Conservation (phyloP, 2,888 invertebrate species). For the Lithophane semibrunnea region DNA sequence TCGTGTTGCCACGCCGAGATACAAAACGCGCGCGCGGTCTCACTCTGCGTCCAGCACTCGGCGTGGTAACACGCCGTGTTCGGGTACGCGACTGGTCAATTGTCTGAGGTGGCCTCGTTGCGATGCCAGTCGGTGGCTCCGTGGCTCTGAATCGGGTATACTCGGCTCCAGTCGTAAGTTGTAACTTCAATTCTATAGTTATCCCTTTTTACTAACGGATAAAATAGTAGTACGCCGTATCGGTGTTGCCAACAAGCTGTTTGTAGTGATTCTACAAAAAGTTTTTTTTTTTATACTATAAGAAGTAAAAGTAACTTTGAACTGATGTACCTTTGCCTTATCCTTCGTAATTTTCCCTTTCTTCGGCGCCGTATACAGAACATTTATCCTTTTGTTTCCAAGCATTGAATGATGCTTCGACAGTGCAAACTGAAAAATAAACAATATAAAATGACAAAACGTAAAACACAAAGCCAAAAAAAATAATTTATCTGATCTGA, state of each 20-base stretch:
- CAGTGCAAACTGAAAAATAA: slow-evolving; percentile 81
- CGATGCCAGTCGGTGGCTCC: too few relatives aligned
- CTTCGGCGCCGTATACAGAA: slow-evolving; percentile 83
- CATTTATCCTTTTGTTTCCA: slow-evolving; percentile 84
- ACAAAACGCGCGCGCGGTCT: too few relatives aligned
- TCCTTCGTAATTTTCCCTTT: slow-evolving; percentile 82
- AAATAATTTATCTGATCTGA: not conserved
- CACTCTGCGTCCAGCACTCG: too few relatives aligned
- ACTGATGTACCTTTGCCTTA: slow-evolving; percentile 80
- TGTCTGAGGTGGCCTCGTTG: too few relatives aligned
- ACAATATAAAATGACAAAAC: not conserved
- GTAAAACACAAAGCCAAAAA: not conserved
- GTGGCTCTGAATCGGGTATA: too few relatives aligned
- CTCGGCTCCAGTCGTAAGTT: too few relatives aligned
- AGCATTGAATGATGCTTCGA: slow-evolving; percentile 89
- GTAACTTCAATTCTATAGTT: too few relatives aligned
- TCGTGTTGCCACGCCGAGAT: too few relatives aligned
- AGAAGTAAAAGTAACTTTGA: not conserved
- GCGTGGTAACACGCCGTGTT: too few relatives aligned
- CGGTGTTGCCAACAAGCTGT: not conserved
- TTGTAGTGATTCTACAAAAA: not conserved
- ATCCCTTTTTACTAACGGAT: too few relatives aligned
- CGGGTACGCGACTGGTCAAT: too few relatives aligned
- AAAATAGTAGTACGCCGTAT: not conserved
- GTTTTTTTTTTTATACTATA: too few relatives aligned